A percentile compares a stretch with the other conserved stretches of the same genome.
These are phyloP conservation scores for Malurus leucopterus DNA, from an alignment of 2,797 vertebrate genomes.

Conservation along the genomic window DNA sequence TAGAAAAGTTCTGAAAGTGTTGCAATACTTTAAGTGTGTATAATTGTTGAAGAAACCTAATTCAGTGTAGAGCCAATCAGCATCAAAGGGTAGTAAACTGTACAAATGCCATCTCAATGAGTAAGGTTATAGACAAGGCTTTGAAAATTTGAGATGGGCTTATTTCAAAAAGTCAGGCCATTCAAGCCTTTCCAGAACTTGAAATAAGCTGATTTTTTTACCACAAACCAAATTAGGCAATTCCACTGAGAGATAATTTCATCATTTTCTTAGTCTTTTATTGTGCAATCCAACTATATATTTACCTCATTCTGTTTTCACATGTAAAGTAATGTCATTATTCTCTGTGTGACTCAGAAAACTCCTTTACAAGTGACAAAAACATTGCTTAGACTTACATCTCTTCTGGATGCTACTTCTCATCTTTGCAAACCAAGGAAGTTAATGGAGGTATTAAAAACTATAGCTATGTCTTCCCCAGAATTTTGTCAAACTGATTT, in stretches of 20 bases:
- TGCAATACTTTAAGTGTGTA: neutral
- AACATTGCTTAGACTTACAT: neutral
- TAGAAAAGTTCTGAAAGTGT: neutral
- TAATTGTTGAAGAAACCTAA: neutral
- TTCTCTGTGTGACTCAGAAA: neutral
- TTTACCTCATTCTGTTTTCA: conserved; percentile 20
- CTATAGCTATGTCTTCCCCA: neutral
- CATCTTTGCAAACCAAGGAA: neutral
- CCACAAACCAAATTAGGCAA: conserved; percentile 44
- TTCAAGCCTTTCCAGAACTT: conserved; percentile 44
- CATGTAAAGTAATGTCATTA: neutral
- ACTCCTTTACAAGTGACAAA: neutral
- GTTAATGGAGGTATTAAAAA: neutral
- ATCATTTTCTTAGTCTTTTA: neutral
- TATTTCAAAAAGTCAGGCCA: conserved; percentile 31
- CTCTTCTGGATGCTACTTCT: neutral
- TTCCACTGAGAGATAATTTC: conserved; percentile 6
- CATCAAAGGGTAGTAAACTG: neutral
- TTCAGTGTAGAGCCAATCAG: conserved; percentile 3
- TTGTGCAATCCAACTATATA: neutral
- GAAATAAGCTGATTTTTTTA: conserved; percentile 33
- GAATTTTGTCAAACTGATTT: neutral
- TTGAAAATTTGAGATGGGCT: conserved; percentile 13
- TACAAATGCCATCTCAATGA: conserved; percentile 7
- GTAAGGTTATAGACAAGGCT: neutral